Evolutionary conservation across 2,888 invertebrate species (phyloP).

Genomic region (Cremastobaeus sp.): DNA sequence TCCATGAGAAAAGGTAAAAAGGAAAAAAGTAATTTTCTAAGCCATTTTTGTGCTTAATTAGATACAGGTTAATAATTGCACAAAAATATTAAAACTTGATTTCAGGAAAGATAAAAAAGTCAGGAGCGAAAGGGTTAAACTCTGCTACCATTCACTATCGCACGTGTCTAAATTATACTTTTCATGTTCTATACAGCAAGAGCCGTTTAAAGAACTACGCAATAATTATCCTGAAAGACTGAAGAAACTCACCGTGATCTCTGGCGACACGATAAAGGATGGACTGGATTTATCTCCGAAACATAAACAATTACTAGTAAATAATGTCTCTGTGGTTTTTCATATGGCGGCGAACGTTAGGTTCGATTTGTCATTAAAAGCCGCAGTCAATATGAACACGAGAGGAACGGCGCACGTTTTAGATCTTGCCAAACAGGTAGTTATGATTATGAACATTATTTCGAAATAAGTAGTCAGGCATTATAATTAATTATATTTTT

Average conservation of each 20-base stretch:
- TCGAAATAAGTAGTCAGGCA: too few species aligned
- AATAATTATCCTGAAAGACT: conserved; percentile 81
- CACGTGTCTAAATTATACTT: conserved; percentile 14
- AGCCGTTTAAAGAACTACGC: conserved; percentile 78
- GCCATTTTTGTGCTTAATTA: too few species aligned
- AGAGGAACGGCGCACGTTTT: conserved; percentile 81
- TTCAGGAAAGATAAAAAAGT: neutral
- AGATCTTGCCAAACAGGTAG: conserved; percentile 77
- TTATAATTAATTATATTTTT: too few species aligned
- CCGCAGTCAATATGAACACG: conserved; percentile 83
- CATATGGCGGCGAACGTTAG: conserved; percentile 93
- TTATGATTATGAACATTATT: too few species aligned
- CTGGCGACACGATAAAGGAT: conserved; percentile 83
- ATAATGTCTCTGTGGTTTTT: conserved; percentile 85
- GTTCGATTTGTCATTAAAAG: conserved; percentile 84
- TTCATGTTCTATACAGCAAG: conserved; percentile 68
- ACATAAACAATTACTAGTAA: conserved; percentile 81
- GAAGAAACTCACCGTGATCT: conserved; percentile 83
- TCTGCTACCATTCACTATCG: too few species aligned
- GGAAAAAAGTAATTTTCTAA: too few species aligned
- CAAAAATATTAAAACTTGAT: conserved; percentile 1
- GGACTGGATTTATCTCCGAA: conserved; percentile 82
- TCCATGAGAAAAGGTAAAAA: too few species aligned
- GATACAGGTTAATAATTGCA: too few species aligned
- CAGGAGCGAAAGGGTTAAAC: conserved; percentile 22